phyloP scores from a whole-genome alignment of 92 coral and sea anemone genomes.

The Phenganax subtilis region DNA sequence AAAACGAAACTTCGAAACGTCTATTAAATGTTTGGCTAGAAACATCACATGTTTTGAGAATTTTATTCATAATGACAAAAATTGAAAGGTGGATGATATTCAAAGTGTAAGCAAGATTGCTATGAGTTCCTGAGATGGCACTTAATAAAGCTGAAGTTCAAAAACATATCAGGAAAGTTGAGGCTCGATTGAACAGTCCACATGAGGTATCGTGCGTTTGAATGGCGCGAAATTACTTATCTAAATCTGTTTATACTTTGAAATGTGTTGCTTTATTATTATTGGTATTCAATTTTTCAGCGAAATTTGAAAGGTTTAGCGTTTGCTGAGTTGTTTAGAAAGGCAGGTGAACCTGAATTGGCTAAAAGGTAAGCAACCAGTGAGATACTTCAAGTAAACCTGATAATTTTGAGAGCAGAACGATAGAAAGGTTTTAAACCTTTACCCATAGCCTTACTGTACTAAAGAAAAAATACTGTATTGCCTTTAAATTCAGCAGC shows the following conservation, averaged over 20 bases:
- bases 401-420: neutral
- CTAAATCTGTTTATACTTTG: neutral
- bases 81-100: neutral
- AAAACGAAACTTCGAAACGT: neutral
- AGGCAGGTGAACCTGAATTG: conserved; percentile 66
- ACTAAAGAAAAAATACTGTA: too few relatives aligned
- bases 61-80: neutral
- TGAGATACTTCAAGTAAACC: neutral
- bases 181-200: conserved; percentile 53
- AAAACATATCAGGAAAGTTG: conserved; percentile 69
- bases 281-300: conserved; percentile 47
- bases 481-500: too few relatives aligned
- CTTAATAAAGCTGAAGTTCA: conserved; percentile 81
- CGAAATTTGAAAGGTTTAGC: conserved; percentile 80
- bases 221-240: conserved; percentile 5
- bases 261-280: neutral
- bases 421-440: neutral
- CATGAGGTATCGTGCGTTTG: conserved; percentile 57
- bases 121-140: conserved; percentile 53
- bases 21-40: neutral
- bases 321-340: conserved; percentile 81
- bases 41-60: neutral
- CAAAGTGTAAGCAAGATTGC: neutral
- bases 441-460: too few relatives aligned
- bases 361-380: conserved; percentile 65